Base-by-base conservation (phyloP, 2,797 vertebrate genomes). In the Holocentrus rufus region DNA sequence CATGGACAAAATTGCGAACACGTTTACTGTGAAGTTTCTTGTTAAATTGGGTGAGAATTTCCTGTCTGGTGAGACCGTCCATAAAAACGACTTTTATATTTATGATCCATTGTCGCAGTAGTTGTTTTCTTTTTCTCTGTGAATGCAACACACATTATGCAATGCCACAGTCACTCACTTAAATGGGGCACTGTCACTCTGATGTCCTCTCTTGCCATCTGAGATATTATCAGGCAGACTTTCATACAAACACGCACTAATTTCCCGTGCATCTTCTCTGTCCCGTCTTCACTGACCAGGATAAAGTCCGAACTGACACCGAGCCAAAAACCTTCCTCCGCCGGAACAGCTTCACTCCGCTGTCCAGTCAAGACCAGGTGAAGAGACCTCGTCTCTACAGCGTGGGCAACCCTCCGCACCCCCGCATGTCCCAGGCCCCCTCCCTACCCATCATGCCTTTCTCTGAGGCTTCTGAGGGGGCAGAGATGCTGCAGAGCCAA, bases 281-380 rank as follows among this genome's bases (percentile, higher is more conserved):
- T 80, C n/a, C 85, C 9, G n/a, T 59, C 20, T 47, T 86, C 11
- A 52, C 72, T 31, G 1, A 85, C 71, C 91, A 98, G 97, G 92
- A 71, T 70, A 90, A 82, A 72, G 84, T 75, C 59, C 82, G 63
- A 52, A 42, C 85, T 76, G 91, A 81, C 53, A 18, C 36, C 0
- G 87, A 91, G 77, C 93, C 91, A 13, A 93, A 95, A 4, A 78
- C 89, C 79, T 94, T 96, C 89, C 89, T 91, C 87, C 93, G 97
- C 69, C 94, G 96, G 78, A 97, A 96, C 95, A 98, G 97, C 91
- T 96, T 97, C 79, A 97, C 95, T 0, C 97, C 95, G 0, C 92
- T 97, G 91, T 97, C 96, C 90, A 95, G 95, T 88, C 90, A 94
- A 63, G 96, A 96, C 91, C 94, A 94, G 80, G 87, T 94, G 46